phyloP scores from a whole-genome alignment of 2,888 invertebrate species.

The Acrocera orbiculus region DNA sequence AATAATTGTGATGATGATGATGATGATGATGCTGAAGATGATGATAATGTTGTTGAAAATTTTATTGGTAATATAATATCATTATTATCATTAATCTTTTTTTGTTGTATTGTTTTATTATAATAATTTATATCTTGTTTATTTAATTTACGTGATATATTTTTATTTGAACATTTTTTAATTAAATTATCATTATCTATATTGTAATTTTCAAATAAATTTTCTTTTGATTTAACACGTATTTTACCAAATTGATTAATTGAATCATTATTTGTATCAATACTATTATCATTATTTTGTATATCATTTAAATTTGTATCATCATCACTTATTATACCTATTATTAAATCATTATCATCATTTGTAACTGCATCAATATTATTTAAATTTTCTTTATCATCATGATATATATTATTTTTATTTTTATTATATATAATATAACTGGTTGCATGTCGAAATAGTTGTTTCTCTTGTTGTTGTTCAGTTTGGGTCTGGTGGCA shows the following conservation, averaged over 20 bases:
- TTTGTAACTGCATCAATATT: neutral
- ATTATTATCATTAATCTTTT: no score
- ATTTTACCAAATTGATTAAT: constrained; percentile 5
- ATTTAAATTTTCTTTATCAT: neutral
- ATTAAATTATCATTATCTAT: neutral
- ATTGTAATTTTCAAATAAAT: constrained; percentile 9
- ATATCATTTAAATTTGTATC: no score
- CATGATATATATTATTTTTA: neutral
- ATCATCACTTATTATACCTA: neutral
- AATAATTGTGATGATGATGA: neutral
- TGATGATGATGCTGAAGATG: neutral
- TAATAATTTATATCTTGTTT: no score
- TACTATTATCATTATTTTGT: no score
- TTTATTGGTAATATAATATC: no score
- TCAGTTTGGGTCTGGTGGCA: constrained; percentile 10
- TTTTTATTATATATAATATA: neutral
- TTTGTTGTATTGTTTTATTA: no score
- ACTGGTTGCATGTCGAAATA: no score
- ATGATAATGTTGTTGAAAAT: neutral
- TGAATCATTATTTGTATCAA: no score
- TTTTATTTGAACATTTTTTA: no score
- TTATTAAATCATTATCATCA: neutral
- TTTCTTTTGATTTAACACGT: constrained; percentile 13
- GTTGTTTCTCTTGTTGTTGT: constrained; percentile 4
- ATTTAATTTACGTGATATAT: no score